Evolutionary conservation across 2,113 vertebrate genomes (phyloP).

Genomic region (Rhadina sibilatrix): DNA sequence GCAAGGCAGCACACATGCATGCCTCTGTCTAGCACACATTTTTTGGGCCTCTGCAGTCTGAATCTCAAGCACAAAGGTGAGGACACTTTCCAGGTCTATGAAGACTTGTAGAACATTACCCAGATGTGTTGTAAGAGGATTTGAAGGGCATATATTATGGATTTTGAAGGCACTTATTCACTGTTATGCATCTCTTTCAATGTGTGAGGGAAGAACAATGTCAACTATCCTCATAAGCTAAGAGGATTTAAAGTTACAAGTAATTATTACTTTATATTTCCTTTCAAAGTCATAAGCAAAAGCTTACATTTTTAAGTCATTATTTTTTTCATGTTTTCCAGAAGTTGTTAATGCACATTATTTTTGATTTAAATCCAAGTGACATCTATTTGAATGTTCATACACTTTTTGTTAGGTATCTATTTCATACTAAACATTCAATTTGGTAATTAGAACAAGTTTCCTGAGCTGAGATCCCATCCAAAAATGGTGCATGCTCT

Average conservation of each 20-base stretch:
- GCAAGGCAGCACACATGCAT: neutral
- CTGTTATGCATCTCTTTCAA: neutral
- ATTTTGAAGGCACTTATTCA: neutral
- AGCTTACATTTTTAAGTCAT: neutral
- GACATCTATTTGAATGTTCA: neutral
- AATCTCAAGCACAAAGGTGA: neutral
- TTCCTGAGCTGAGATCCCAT: neutral
- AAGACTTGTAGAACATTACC: neutral
- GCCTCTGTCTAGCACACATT: neutral
- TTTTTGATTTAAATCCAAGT: neutral
- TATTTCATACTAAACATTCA: neutral
- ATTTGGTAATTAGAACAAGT: neutral
- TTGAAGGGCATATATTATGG: rapidly evolving
- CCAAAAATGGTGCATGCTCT: neutral
- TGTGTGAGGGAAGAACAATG: neutral
- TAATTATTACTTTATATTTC: neutral
- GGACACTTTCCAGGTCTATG: neutral
- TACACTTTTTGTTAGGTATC: neutral
- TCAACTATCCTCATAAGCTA: neutral
- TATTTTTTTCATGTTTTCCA: neutral
- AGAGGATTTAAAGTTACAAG: neutral
- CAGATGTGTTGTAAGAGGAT: neutral
- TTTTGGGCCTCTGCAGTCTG: neutral
- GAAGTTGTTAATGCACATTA: neutral
- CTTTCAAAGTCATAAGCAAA: neutral